Base-by-base conservation (phyloP, 2,113 vertebrate genomes). In the Gymnogyps californianus region DNA sequence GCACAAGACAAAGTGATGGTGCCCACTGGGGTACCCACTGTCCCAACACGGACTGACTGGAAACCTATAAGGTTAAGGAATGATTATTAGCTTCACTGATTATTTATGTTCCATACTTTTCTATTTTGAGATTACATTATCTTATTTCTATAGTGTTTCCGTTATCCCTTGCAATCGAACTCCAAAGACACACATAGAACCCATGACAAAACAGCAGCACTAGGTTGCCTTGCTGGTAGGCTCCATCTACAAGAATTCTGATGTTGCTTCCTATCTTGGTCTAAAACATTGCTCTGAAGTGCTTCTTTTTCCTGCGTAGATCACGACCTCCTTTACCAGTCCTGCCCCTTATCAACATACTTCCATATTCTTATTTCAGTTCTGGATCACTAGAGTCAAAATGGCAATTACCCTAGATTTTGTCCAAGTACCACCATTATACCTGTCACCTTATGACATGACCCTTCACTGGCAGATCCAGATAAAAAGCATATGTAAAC, bases 1-100 rank as follows among this genome's bases (percentile, higher is more conserved):
- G 99, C 99, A 96, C 99, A 99, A 17, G 99, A 99, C 82, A 99
- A 98, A 29, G 99, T 99, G 89, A 99, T 98, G 40, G 99, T 99
- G 81, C 99, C 99, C 13, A 99, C 98, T 9, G 99, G 99, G 7
- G 99, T 99, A 57, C 99, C 99, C 42, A 99, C 99, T 38, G 99
- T 98, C 26, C 99, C 99, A 69, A 99, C 99, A 54, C 99, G 99
- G 76, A 99, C 99, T 29, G 99, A 99, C 97, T 99, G 99, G 96
- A 99, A 99, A 87, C 99, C 99, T 99, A 15, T 26, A 49, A 81
- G 77, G 51, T 93, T 91, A 97, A 97, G 61, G 65, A 90, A 70
- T 24, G 10, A 58, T 87, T 83, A 94, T 87, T 58, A 92, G 67
- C 75, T 83, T 85, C 46, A 77, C 25, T 42, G 17, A 47, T 92